These are phyloP conservation scores for Eupithecia inturbata DNA, from an alignment of 2,888 invertebrate species.

Conservation along the genomic window DNA sequence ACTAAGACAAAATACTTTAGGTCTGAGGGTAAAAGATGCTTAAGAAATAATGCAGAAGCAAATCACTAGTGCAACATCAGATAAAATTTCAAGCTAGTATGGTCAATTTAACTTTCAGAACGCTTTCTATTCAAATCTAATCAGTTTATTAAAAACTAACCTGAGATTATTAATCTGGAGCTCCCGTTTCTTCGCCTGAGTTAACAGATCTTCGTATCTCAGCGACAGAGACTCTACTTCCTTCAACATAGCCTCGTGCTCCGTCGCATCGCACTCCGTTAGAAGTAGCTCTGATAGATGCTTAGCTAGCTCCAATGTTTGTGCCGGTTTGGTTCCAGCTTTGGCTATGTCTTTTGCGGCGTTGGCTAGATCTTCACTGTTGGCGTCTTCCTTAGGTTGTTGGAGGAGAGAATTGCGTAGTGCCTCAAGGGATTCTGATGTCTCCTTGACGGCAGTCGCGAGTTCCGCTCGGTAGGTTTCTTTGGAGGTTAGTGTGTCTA, in stretches of 20 bases:
- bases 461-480: conserved; percentile 93
- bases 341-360: conserved; percentile 90
- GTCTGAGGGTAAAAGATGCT: neutral
- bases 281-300: conserved; percentile 90
- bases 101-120: conserved; percentile 13
- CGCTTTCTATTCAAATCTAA: neutral
- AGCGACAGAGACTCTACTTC: conserved; percentile 86
- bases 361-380: conserved; percentile 84
- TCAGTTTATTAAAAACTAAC: conserved; percentile 73
- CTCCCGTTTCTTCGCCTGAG: conserved; percentile 89
- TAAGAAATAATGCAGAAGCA: conserved; percentile 1
- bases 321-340: conserved; percentile 90
- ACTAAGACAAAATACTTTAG: neutral
- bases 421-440: conserved; percentile 86
- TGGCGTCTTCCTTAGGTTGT: conserved; percentile 76
- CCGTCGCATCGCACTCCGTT: conserved; percentile 88
- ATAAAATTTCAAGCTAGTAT: conserved; percentile 21
- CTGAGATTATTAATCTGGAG: conserved; percentile 90
- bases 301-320: conserved; percentile 91
- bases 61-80: neutral
- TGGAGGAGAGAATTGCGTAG: conserved; percentile 83
- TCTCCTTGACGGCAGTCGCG: conserved; percentile 88
- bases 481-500: conserved; percentile 92
- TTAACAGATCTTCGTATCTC: conserved; percentile 87
- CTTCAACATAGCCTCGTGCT: conserved; percentile 86